phyloP scores from a whole-genome alignment of 1,140 invertebrate species.

The Semibalanus balanoides region DNA sequence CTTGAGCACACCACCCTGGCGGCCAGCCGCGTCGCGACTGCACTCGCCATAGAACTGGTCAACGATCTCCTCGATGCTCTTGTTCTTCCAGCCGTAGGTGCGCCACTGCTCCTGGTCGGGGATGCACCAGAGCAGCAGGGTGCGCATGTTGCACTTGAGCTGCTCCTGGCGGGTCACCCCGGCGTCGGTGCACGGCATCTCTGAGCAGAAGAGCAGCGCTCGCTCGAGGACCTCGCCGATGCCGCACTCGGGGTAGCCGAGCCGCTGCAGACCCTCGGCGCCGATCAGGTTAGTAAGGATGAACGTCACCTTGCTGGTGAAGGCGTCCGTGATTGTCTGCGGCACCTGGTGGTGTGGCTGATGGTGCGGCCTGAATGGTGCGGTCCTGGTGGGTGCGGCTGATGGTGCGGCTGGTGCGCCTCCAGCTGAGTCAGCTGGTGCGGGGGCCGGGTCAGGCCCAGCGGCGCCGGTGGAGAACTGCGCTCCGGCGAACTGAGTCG shows the following conservation, averaged over 20 bases:
- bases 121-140: slow-evolving; percentile 19
- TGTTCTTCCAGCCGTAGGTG: slow-evolving; percentile 20
- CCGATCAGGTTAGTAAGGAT: slow-evolving; percentile 18
- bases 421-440: background rate
- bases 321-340: slow-evolving; percentile 4
- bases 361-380: too few species aligned
- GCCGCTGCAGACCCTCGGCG: slow-evolving; percentile 11
- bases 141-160: slow-evolving; percentile 21
- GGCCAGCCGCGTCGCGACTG: background rate
- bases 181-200: slow-evolving; percentile 19
- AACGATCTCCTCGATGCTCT: slow-evolving; percentile 22
- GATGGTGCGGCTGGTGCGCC: too few species aligned
- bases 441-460: background rate
- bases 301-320: slow-evolving; percentile 14
- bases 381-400: too few species aligned
- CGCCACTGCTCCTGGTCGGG: slow-evolving; percentile 21
- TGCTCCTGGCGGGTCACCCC: slow-evolving; percentile 18
- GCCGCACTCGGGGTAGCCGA: slow-evolving; percentile 17
- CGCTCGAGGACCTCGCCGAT: slow-evolving; percentile 19
- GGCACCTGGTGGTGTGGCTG: background rate
- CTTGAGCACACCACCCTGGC: background rate
- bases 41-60: slow-evolving; percentile 14
- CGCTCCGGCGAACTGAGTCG: background rate
- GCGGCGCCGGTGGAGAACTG: background rate
- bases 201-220: slow-evolving; percentile 16